A percentile compares a stretch with the other conserved stretches of the same genome.
Evolutionary conservation across 2,113 vertebrate genomes (phyloP).

Genomic region (Aramus guarauna): DNA sequence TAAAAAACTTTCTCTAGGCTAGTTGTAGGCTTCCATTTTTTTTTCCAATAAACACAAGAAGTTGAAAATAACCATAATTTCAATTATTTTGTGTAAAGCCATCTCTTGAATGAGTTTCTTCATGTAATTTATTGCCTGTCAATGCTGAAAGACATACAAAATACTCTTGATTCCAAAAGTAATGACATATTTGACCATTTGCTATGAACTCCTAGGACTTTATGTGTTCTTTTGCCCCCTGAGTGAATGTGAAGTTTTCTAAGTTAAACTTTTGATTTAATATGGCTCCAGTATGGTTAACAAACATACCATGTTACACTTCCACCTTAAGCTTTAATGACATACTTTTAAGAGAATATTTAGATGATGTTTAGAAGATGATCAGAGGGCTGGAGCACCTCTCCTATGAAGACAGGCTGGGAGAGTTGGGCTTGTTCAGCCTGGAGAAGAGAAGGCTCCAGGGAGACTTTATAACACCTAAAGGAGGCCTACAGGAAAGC

Average conservation of each 20-base stretch:
- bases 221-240: background rate
- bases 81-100: background rate
- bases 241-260: background rate
- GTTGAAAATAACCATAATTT: background rate
- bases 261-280: background rate
- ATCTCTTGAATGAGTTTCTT: conserved; percentile 8
- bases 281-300: background rate
- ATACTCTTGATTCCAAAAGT: background rate
- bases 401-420: background rate
- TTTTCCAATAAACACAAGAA: background rate
- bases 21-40: background rate
- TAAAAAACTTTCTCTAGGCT: background rate
- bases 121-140: background rate
- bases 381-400: background rate
- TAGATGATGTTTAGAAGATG: background rate
- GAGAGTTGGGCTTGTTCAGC: background rate
- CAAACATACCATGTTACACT: background rate
- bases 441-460: no score
- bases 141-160: background rate
- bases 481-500: no score
- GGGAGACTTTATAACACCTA: no score
- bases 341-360: background rate
- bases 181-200: conserved; percentile 2
- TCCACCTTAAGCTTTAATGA: background rate
- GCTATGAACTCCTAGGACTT: background rate